A percentile compares a stretch with the other conserved stretches of the same genome.
Conservation (phyloP, 2,797 vertebrate genomes). For the Vireo griseus region DNA sequence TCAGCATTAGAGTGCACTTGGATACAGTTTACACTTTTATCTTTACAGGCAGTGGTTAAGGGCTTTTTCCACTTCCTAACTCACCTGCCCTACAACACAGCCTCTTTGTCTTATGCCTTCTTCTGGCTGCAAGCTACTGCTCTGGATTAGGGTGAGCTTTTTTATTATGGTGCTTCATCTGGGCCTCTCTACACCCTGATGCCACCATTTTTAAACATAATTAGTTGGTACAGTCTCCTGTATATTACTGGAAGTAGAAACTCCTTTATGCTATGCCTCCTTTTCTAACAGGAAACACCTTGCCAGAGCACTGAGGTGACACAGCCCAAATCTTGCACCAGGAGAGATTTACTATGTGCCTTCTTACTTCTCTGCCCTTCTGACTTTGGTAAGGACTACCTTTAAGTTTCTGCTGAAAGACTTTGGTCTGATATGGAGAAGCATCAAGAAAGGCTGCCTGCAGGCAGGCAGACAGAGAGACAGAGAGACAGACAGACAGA, state of each 20-base stretch:
- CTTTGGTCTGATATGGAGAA: background rate
- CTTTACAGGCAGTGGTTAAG: background rate
- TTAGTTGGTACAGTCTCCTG: background rate
- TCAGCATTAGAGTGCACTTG: background rate
- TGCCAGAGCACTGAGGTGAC: background rate
- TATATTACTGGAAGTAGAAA: background rate
- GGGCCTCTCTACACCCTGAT: rapidly evolving
- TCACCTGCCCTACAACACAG: background rate
- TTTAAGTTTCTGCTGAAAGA: background rate
- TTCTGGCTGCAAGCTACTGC: background rate
- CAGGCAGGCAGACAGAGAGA: background rate
- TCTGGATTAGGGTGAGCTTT: background rate
- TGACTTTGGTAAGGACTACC: background rate
- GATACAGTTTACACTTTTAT: background rate
- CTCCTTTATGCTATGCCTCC: background rate
- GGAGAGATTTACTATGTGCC: background rate
- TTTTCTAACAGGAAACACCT: background rate
- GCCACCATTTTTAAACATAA: background rate
- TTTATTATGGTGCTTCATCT: background rate
- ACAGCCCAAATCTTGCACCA: background rate
- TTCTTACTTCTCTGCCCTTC: background rate
- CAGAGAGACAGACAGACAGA: background rate
- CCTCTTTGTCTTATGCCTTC: background rate
- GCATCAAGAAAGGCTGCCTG: background rate
- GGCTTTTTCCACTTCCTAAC: background rate